Evolutionary conservation across 1,140 invertebrate species (phyloP).

Genomic region (Chlorops oryzae): DNA sequence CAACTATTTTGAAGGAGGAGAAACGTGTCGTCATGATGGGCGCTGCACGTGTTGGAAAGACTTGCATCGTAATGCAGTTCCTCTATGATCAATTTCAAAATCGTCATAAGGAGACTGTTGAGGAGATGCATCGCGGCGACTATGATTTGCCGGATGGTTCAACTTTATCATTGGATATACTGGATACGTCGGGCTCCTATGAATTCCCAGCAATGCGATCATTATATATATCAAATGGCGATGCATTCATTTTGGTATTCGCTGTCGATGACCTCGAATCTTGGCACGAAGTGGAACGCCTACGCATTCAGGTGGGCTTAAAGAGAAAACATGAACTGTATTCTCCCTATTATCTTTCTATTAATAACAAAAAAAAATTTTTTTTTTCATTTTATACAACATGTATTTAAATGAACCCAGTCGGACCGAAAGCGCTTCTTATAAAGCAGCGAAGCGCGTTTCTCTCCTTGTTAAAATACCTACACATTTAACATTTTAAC

Average conservation of each 20-base stretch:
- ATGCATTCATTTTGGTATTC: slow-evolving; percentile 56
- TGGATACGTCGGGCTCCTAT: slow-evolving; percentile 55
- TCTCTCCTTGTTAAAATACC: too few relatives aligned
- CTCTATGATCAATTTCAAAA: slow-evolving; percentile 53
- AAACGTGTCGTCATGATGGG: slow-evolving; percentile 49
- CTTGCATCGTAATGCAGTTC: slow-evolving; percentile 57
- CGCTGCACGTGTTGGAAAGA: slow-evolving; percentile 54
- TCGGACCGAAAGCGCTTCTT: too few relatives aligned
- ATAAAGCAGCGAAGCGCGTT: too few relatives aligned
- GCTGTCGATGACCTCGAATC: slow-evolving; percentile 51
- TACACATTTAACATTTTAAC: too few relatives aligned
- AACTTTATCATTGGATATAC: slow-evolving; percentile 50
- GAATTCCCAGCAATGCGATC: slow-evolving; percentile 59
- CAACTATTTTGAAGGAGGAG: slow-evolving; percentile 32
- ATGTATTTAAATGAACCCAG: too few relatives aligned
- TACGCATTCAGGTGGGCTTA: slow-evolving; percentile 44
- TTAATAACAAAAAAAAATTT: too few relatives aligned
- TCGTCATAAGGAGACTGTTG: slow-evolving; percentile 55
- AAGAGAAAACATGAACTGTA: too few relatives aligned
- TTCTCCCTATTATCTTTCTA: too few relatives aligned
- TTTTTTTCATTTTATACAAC: too few relatives aligned
- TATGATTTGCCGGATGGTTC: slow-evolving; percentile 48
- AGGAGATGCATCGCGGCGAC: slow-evolving; percentile 55
- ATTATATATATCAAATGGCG: slow-evolving; percentile 54
- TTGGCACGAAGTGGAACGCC: slow-evolving; percentile 50